These are phyloP conservation scores for Drosophila kikkawai DNA, from an alignment of 1,140 invertebrate genomes.

Conservation along the genomic window DNA sequence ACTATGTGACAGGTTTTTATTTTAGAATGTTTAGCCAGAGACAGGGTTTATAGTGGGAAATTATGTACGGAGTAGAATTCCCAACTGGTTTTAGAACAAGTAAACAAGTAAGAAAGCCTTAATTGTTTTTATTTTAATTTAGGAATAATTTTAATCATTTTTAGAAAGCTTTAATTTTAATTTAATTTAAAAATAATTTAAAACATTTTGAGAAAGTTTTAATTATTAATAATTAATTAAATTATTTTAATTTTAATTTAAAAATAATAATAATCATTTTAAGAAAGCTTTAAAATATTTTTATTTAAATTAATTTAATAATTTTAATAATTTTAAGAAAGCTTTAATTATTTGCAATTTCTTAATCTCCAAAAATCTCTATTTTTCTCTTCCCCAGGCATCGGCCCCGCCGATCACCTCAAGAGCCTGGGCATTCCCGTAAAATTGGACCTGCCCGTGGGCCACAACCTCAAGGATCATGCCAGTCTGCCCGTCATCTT, in stretches of 20 bases:
- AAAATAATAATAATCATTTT: neutral
- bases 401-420: conserved; percentile 85
- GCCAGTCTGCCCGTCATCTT: conserved; percentile 84
- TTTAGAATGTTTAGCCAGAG: neutral
- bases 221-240: neutral
- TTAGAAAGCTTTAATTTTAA: too few species aligned
- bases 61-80: neutral
- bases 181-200: neutral
- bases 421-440: conserved; percentile 85
- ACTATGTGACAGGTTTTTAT: conserved; percentile 12
- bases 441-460: conserved; percentile 88
- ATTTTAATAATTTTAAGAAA: neutral
- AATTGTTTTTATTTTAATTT: neutral
- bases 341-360: neutral
- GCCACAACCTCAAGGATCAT: conserved; percentile 90
- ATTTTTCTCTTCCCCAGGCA: conserved; percentile 50
- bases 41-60: neutral
- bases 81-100: neutral
- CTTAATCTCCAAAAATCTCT: neutral
- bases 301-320: neutral
- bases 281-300: neutral
- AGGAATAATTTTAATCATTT: neutral
- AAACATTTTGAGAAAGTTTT: neutral
- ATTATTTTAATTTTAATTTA: neutral
- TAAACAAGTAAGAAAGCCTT: neutral